phyloP scores from a whole-genome alignment of 2,113 vertebrate genomes.

The Chaetodon trifascialis region DNA sequence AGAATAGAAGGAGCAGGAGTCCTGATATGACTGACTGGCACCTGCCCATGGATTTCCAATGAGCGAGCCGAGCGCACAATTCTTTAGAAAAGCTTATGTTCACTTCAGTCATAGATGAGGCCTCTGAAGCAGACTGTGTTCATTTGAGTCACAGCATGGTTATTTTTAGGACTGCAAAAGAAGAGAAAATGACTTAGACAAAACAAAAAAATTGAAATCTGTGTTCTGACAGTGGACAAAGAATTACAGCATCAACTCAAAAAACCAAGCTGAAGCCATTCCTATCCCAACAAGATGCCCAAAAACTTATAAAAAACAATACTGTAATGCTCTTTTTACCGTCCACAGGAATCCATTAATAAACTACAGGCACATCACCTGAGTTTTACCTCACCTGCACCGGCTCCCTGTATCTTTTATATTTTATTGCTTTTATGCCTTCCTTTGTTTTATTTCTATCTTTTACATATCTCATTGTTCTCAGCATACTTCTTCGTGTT shows the following conservation, averaged over 20 bases:
- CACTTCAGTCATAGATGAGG: neutral
- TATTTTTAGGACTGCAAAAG: neutral
- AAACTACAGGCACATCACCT: too few species aligned
- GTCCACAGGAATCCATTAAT: too few species aligned
- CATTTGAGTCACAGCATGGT: neutral
- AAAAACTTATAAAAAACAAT: too few species aligned
- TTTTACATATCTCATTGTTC: too few species aligned
- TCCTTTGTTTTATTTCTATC: too few species aligned
- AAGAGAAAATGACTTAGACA: neutral
- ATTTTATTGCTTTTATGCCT: too few species aligned
- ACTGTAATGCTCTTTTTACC: too few species aligned
- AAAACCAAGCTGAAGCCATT: too few species aligned
- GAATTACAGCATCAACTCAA: neutral
- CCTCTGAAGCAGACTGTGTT: slow-evolving; percentile 1
- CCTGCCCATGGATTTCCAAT: slow-evolving; percentile 63
- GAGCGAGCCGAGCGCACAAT: neutral
- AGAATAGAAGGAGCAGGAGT: slow-evolving; percentile 35
- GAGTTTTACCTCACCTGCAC: too few species aligned
- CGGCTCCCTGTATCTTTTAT: too few species aligned
- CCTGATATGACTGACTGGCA: slow-evolving; percentile 56
- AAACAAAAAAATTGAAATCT: neutral
- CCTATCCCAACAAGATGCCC: too few species aligned
- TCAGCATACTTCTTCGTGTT: too few species aligned
- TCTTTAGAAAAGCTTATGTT: slow-evolving; percentile 16
- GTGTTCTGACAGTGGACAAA: neutral